Evolutionary conservation across 2,113 vertebrate species (phyloP), one percentile per base, ranked within the genome.

Genomic region (Pollimyrus isidori): DNA sequence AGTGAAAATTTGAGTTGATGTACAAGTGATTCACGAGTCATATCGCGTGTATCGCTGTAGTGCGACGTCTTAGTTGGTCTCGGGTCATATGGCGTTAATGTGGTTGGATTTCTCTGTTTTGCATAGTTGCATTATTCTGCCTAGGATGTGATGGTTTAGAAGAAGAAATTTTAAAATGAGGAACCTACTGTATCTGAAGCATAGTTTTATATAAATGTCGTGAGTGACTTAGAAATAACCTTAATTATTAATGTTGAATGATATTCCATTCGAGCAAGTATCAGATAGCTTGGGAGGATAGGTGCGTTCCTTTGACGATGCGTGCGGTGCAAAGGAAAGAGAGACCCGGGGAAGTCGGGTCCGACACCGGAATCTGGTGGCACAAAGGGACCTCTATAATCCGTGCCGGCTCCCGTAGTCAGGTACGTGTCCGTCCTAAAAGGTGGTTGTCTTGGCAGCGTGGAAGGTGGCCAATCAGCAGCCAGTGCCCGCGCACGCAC

Each of bases 401-500:
- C 39, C 30, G 48, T 42, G 73, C 42, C 88, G 76, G 5, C 11
- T 30, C 7, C 52, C 2, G 48, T 17, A 82, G 26, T 87, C 86
- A 80, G 21, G 42, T n/a, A 56, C 26, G n/a, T 82, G 87, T 90
- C 89, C 58, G 90, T 88, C 45, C 90, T 86, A 65, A 48, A 90
- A 56, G 90, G 62, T 90, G 3, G 92, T 93, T 93, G 46, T 90
- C 94, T 13, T 85, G 92, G 92, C 93, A 92, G 93, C 93, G 87
- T 3, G 30, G 42, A 13, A 82, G 35, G 89, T 45, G 87, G 88
- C 90, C 84, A 92, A 91, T 91, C 84, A 91, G 87, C 91, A 84
- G 88, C 76, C 86, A 88, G 56, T 76, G 42, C 35, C 42, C 88
- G 80, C 87, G 89, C 92, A 89, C 87, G 86, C 84, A 46, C 9